Evolutionary conservation across 2,888 invertebrate species (phyloP).

Genomic region (Protophormia terraenovae): DNA sequence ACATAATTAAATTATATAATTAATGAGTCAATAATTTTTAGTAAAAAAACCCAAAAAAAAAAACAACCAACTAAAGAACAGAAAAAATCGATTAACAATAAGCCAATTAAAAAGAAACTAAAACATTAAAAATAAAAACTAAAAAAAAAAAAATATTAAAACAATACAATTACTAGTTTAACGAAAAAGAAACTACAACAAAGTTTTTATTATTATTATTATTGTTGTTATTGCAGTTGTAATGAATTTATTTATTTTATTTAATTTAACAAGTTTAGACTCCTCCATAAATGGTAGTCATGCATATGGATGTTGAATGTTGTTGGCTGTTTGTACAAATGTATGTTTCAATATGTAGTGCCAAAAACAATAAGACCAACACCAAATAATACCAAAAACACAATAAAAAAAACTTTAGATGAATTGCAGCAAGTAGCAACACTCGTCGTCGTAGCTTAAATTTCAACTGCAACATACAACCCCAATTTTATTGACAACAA

Average conservation of each 20-base stretch:
- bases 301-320: constrained; percentile 61
- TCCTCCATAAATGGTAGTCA: constrained; percentile 65
- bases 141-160: neutral
- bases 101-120: constrained; percentile 62
- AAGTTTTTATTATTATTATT: constrained; percentile 3
- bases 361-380: constrained; percentile 46
- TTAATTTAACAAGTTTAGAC: constrained; percentile 61
- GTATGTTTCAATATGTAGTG: constrained; percentile 46
- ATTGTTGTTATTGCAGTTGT: constrained; percentile 25
- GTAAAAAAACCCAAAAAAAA: neutral
- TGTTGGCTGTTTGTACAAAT: constrained; percentile 45
- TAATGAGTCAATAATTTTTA: constrained; percentile 54
- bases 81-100: constrained; percentile 48
- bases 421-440: constrained; percentile 30
- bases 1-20: constrained; percentile 62
- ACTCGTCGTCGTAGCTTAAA: no score
- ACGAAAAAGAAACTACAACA: neutral
- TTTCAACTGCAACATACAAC: constrained; percentile 43
- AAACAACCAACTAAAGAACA: neutral
- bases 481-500: constrained; percentile 68
- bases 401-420: neutral
- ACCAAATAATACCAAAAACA: constrained; percentile 3
- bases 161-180: neutral
- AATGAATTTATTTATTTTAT: constrained; percentile 61
- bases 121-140: constrained; percentile 32